phyloP scores from a whole-genome alignment of 1,140 invertebrate genomes.

The Eubasilissa regina region DNA sequence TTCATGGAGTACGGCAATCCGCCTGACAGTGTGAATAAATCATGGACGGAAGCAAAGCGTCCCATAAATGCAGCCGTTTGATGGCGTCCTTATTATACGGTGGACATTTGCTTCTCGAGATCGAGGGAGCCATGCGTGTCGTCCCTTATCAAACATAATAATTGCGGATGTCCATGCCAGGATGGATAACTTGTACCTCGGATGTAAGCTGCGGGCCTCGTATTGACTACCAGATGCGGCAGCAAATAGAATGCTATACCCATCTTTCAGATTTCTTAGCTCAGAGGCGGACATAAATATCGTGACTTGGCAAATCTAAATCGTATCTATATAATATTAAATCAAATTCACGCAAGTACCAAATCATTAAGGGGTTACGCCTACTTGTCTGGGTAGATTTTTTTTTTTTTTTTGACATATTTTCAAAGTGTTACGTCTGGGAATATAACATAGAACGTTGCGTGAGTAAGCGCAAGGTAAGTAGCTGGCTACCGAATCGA shows the following conservation, averaged over 20 bases:
- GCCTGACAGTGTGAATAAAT: constrained; percentile 20
- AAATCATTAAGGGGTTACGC: too few relatives aligned
- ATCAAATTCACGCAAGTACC: too few relatives aligned
- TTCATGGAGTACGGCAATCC: constrained; percentile 16
- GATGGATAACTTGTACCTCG: background rate
- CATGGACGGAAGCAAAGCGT: background rate
- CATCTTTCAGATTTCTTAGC: too few relatives aligned
- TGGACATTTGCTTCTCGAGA: background rate
- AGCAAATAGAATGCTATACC: background rate
- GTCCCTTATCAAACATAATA: constrained; percentile 28
- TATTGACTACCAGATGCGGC: constrained; percentile 12
- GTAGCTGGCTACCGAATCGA: too few relatives aligned
- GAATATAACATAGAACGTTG: too few relatives aligned
- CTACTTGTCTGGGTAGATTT: too few relatives aligned
- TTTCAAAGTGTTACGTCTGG: too few relatives aligned
- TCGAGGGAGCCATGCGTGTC: background rate
- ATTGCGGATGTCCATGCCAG: constrained; percentile 12
- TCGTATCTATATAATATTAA: too few relatives aligned
- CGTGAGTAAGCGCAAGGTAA: too few relatives aligned
- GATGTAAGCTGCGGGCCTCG: background rate
- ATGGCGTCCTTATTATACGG: constrained; percentile 9
- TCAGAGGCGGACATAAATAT: too few relatives aligned
- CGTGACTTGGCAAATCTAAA: too few relatives aligned
- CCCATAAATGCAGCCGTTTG: constrained; percentile 5
- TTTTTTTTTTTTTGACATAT: too few relatives aligned